Evolutionary conservation across 2,113 vertebrate genomes (phyloP), one percentile per base, ranked within the genome.

Genomic region (Etheostoma spectabile): DNA sequence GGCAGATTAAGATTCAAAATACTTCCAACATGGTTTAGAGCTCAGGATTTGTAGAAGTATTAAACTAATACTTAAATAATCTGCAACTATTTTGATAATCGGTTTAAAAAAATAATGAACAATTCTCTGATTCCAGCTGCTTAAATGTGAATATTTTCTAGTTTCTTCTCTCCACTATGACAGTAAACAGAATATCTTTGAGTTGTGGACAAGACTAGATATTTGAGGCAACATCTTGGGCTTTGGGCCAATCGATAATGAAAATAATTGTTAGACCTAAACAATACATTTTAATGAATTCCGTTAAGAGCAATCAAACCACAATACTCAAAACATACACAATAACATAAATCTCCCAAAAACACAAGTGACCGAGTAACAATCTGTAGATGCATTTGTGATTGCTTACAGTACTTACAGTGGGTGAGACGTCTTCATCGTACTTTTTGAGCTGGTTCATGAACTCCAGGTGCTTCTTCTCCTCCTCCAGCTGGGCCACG

Each of bases 381-480:
- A 48, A 8, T 18, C 22, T 56, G 51, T 0, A 21, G 21, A 52
- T 16, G 19, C 3, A 13, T 11, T 60, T 42, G n/a, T 10, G 42
- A 74, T 14, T 27, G 7, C 52, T 22, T 35, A 6, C 0, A 3
- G 55, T 38, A 85, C 93, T 94, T 77, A 94, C 93, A 52, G 93
- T 91, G 46, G 97, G 93, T 0, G 97, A 99, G 15, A 97, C 95
- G 8, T 99, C 98, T 24, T 99, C 97, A 0, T 99, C 98, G 0
- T 99, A 99, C 82, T 99, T 99, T 90, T 99, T 98, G 69, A 99
- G 95, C 95, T 99, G 97, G 88, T 98, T 97, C 97, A 99, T 97
- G 91, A 99, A 99, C 91, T 99, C 97, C 69, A 99, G 95, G 85
- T 99, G 98, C 71, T 99, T 99, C 94, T 99, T 99, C 87, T 99